Evolutionary conservation across 2,113 vertebrate genomes (phyloP), one percentile per base, ranked within the genome.

Genomic region (Phalacrocorax aristotelis): DNA sequence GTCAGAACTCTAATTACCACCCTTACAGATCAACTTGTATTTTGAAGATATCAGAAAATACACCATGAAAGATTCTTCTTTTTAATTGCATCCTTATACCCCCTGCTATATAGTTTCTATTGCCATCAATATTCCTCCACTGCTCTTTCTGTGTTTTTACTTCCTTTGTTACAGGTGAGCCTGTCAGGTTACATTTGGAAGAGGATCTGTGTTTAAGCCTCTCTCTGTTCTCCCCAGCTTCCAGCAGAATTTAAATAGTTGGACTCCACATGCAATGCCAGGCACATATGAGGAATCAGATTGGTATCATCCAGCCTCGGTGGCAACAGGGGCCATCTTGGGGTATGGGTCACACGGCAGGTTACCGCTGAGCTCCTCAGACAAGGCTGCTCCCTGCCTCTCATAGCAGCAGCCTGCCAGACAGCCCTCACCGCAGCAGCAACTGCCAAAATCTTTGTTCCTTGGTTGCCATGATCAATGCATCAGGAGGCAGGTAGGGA

Each of bases 1-100:
- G 48, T 87, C 90, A 94, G 84, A 95, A 77, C 81, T 72, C 87
- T 94, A 90, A 97, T 97, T 89, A 86, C 74, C 54, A 94, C 89
- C 78, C 74, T 74, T 93, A 80, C 84, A 91, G 87, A 95, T 79
- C 78, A 77, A 36, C 81, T 85, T 66, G 82, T 87, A 29, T 95
- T 94, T 89, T 95, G 78, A 85, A 95, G 89, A 87, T 85, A 91
- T 72, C 61, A 92, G 52, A 87, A 97, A 95, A 95, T 27, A 54
- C 40, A 76, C 61, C 51, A 89, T 65, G 57, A 96, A 95, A 96
- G 71, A 72, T 48, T 79, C 49, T 69, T 83, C 80, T 69, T 94
- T 95, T 61, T 79, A 91, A 83, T 78, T 94, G 83, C 57, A 54
- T 94, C 61, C n/a, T 83, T 71, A 54, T 60, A 76, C 49, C 42